Evolutionary conservation across 2,888 invertebrate species (phyloP).

Genomic region (Parnassius mnemosyne): DNA sequence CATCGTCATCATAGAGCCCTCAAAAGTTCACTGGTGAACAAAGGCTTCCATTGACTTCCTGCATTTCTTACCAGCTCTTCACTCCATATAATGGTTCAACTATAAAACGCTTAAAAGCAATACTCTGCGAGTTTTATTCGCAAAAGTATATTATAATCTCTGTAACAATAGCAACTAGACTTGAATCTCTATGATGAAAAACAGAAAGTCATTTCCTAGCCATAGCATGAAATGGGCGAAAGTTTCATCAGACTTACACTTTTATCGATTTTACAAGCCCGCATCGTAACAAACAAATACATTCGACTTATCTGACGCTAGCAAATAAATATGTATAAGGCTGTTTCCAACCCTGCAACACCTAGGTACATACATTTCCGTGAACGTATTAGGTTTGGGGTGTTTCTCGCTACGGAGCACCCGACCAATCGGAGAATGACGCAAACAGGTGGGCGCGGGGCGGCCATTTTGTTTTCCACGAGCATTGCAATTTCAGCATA

Average conservation of each 20-base stretch:
- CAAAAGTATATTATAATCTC: too few relatives aligned
- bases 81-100: too few relatives aligned
- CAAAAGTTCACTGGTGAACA: too few relatives aligned
- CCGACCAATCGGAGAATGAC: conserved; percentile 24
- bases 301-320: conserved; percentile 18
- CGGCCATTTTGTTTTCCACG: conserved; percentile 31
- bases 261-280: not conserved
- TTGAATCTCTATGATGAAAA: too few relatives aligned
- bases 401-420: conserved; percentile 12
- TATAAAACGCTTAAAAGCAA: too few relatives aligned
- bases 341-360: conserved; percentile 21
- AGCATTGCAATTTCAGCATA: not conserved
- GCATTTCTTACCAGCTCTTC: too few relatives aligned
- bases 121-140: too few relatives aligned
- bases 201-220: too few relatives aligned
- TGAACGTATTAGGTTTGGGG: conserved; percentile 25
- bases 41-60: too few relatives aligned
- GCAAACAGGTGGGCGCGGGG: conserved; percentile 40
- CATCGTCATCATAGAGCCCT: too few relatives aligned
- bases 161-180: too few relatives aligned
- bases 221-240: too few relatives aligned
- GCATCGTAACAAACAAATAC: conserved; percentile 18
- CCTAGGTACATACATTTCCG: conserved; percentile 19
- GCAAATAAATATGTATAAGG: conserved; percentile 25
- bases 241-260: not conserved